Base-by-base conservation (phyloP, 2,888 invertebrate species). In the Xestia sexstrigata region DNA sequence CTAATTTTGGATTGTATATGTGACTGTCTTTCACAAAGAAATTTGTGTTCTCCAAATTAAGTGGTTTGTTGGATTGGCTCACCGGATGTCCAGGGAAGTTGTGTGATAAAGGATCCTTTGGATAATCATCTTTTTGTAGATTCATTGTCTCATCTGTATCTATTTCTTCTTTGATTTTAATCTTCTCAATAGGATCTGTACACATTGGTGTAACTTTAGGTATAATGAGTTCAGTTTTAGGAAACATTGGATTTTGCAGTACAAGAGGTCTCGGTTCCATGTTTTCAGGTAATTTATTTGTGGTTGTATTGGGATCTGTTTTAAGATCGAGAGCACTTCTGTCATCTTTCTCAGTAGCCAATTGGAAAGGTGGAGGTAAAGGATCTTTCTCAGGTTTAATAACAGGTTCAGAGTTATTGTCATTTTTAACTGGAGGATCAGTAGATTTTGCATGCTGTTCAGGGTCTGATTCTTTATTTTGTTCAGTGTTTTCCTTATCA, bases 171-270 rank as follows among this genome's bases (percentile, higher is more conserved):
- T 97, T 97, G 65, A 97, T 97, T 91, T 96, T 97, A 71, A 97
- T 94, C 88, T 96, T 97, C 70, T 97, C 97, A 80, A 96, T 93
- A 66, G 92, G 82, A 79, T 97, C 97, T 84, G 96, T 95, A 74
- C 95, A 96, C 95, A 97, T 97, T 26, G 97, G 96, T 62, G 96
- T 96, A 73, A 97, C 96, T 93, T 97, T 97, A 49, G 97, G 97
- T 90, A 97, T 97, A 83, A 97, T 97, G 81, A 97, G 95, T 93
- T 97, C 97, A 62, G 97, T 97, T 95, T 97, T 97, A 80, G 97
- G 95, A 91, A 94, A 96, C 86, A 95, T 91, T 77, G 92, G 83
- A 89, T 89, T 92, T 82, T 91, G 92, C 71, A 93, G 88, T 79
- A 92, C 79, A 55, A 92, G 90, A 47, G 94, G 90, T 89, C 95